Percentiles rank a stretch among this genome's conserved stretches.
Evolutionary conservation across 2,888 invertebrate species (phyloP).

Genomic region (Myopa testacea): DNA sequence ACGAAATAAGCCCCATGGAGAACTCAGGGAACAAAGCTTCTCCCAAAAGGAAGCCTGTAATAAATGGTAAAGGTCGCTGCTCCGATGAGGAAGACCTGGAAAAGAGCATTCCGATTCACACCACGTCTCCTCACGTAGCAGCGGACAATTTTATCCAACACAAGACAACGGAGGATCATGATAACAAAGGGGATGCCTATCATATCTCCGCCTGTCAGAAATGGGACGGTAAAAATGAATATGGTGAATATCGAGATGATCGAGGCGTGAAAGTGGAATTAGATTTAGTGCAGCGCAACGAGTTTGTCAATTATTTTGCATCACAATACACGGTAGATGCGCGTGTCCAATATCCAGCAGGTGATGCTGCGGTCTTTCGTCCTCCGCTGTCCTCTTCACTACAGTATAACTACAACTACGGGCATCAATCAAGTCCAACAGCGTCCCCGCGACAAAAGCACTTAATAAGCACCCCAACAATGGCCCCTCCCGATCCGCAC

Average conservation of each 20-base stretch:
- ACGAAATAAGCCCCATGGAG: too few species aligned
- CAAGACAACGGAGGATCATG: neutral
- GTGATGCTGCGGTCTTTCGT: conserved; percentile 55
- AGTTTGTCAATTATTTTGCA: conserved; percentile 27
- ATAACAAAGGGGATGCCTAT: neutral
- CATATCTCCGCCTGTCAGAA: neutral
- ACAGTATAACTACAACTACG: conserved; percentile 58
- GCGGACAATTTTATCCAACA: neutral
- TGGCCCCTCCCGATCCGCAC: neutral
- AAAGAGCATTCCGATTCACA: conserved; percentile 55
- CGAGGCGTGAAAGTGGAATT: neutral
- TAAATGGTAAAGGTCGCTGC: conserved; percentile 39
- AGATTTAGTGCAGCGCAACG: conserved; percentile 24
- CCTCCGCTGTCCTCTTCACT: conserved; percentile 56
- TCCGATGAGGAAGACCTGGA: conserved; percentile 53
- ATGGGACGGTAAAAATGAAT: neutral
- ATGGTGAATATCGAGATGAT: neutral
- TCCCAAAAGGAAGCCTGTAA: neutral
- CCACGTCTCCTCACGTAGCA: conserved; percentile 1
- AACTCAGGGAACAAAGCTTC: neutral
- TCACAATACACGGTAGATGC: neutral
- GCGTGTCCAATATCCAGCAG: conserved; percentile 1
- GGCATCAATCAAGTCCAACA: conserved; percentile 38
- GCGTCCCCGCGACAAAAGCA: conserved; percentile 30
- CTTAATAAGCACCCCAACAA: conserved; percentile 40